Base-by-base conservation (phyloP, 2,797 vertebrate species). In the Gobio occitaniae region DNA sequence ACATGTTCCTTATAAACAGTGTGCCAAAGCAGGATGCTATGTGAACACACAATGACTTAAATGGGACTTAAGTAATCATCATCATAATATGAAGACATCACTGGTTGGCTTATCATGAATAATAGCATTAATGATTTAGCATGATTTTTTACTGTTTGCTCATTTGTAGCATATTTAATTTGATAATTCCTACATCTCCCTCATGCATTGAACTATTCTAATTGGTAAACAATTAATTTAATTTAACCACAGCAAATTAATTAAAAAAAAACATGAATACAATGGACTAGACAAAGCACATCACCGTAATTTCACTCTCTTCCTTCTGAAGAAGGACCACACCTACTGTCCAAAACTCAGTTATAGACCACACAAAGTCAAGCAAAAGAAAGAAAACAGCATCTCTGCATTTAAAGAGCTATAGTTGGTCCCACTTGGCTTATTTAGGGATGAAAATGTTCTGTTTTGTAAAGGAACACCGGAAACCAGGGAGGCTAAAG, bases 381-480 rank as follows among this genome's bases (percentile, higher is more conserved):
- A 82, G 86, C 75, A 59, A 65, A 65, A 88, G 79, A 63, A 88
- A 87, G 63, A 61, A 89, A 93, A 92, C 89, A 68, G 83, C 61
- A 52, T 77, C 29, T 59, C 71, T 88, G 84, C 88, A 80, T 88
- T 89, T 75, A 91, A 88, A 66, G 72, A 50, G 89, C 88, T 90
- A 89, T 89, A 91, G 92, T 92, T 93, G 92, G 88, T 86, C 85
- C 86, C 74, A 82, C 79, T 85, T 80, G 85, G 88, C 90, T 89
- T 91, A 91, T 91, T 91, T 90, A 89, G 89, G 91, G 92, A 93
- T 92, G 89, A 91, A 90, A 87, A 89, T 83, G 85, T 66, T 66
- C 87, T 66, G 88, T 88, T 89, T 90, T 36, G 86, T 88, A 88
- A 89, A 86, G 89, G 82, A 90, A 90, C 91, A 82, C 80, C 29